Percentiles rank a stretch among this genome's conserved stretches.
phyloP scores from a whole-genome alignment of 2,113 vertebrate species.

The Ramphastos sulfuratus region DNA sequence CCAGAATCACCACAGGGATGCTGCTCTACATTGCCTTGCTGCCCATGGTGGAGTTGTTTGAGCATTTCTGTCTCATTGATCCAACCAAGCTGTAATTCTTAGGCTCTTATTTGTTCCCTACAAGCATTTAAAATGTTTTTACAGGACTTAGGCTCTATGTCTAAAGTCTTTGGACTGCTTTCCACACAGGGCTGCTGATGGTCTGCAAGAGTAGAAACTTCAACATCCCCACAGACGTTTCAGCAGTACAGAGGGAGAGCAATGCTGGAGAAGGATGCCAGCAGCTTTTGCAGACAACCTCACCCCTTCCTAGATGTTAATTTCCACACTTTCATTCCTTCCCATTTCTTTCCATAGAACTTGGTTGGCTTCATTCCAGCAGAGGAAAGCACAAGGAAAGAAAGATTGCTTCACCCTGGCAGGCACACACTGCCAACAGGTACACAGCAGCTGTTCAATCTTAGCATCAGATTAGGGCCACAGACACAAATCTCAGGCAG shows the following conservation, averaged over 20 bases:
- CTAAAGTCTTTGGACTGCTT: too few relatives aligned
- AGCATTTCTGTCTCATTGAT: too few relatives aligned
- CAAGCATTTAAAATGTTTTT: too few relatives aligned
- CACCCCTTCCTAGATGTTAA: not conserved
- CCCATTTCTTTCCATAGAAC: not conserved
- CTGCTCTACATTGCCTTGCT: too few relatives aligned
- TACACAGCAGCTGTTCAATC: conserved; percentile 57
- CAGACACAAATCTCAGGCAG: conserved; percentile 19
- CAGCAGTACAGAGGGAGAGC: not conserved
- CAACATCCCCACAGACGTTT: not conserved
- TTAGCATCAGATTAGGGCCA: not conserved
- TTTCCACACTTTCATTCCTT: conserved; percentile 21
- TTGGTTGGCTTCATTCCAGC: not conserved
- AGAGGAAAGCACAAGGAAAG: not conserved
- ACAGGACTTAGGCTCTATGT: too few relatives aligned
- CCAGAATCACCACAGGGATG: too few relatives aligned
- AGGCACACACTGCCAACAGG: conserved; percentile 9
- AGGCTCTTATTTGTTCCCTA: too few relatives aligned
- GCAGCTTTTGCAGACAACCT: not conserved
- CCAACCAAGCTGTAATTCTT: too few relatives aligned
- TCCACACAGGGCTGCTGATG: too few relatives aligned
- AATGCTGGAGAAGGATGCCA: not conserved
- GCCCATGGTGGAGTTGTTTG: too few relatives aligned
- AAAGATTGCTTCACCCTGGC: conserved; percentile 6
- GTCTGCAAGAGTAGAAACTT: too few relatives aligned